Percentiles rank a stretch among this genome's conserved stretches.
phyloP scores from a whole-genome alignment of 2,888 invertebrate genomes.

The Ptychoptera contaminata region DNA sequence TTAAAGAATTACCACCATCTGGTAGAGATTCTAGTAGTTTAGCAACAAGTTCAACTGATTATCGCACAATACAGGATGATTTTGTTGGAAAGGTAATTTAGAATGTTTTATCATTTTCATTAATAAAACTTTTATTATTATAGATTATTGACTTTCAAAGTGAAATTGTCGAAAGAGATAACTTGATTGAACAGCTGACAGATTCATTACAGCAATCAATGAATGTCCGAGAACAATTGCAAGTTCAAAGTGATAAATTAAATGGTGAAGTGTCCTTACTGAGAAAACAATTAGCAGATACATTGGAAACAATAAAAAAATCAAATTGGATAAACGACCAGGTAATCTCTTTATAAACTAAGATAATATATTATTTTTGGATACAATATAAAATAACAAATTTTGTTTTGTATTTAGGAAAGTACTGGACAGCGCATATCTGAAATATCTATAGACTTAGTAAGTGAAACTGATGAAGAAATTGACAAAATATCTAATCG shows the following conservation, averaged over 20 bases:
- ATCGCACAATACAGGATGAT: constrained; percentile 54
- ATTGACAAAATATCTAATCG: constrained; percentile 23
- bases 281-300: constrained; percentile 32
- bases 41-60: constrained; percentile 42
- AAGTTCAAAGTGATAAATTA: constrained; percentile 43
- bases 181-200: constrained; percentile 53
- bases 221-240: constrained; percentile 42
- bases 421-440: constrained; percentile 27
- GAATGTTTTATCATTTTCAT: neutral
- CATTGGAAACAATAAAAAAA: constrained; percentile 28
- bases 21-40: constrained; percentile 26
- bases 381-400: too few species aligned
- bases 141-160: constrained; percentile 59
- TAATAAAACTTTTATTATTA: constrained; percentile 22
- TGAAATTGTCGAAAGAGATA: constrained; percentile 51
- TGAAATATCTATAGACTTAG: constrained; percentile 29
- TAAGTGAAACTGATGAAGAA: constrained; percentile 30
- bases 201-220: constrained; percentile 52
- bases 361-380: neutral
- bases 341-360: too few species aligned
- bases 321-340: constrained; percentile 20
- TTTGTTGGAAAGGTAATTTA: constrained; percentile 44
- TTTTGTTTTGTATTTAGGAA: constrained; percentile 11
- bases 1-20: constrained; percentile 18
- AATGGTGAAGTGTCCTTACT: constrained; percentile 40